A percentile compares a stretch with the other conserved stretches of the same genome.
These are phyloP conservation scores for Hybos culiciformis DNA, from an alignment of 2,888 invertebrate genomes.

Conservation along the genomic window DNA sequence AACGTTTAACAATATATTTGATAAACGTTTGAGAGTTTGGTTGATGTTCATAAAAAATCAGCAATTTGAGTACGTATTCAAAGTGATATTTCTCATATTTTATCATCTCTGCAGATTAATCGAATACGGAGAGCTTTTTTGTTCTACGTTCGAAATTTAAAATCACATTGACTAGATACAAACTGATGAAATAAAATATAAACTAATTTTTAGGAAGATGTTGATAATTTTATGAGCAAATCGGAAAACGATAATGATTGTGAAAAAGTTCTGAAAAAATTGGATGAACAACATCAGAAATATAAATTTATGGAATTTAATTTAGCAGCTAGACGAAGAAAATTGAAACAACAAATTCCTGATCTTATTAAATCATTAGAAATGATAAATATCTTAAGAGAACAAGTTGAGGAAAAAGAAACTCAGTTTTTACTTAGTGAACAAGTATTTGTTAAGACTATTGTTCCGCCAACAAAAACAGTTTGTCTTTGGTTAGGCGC, in stretches of 20 bases:
- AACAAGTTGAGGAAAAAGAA: conserved; percentile 60
- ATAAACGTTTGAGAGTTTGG: too few species aligned
- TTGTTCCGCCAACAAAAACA: conserved; percentile 76
- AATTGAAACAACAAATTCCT: conserved; percentile 85
- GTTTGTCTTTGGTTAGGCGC: conserved; percentile 78
- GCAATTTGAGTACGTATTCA: too few species aligned
- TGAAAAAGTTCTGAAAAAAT: conserved; percentile 67
- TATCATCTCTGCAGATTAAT: too few species aligned
- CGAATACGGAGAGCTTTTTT: too few species aligned
- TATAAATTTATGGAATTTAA: conserved; percentile 97
- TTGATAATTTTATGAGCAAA: conserved; percentile 79
- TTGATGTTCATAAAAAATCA: too few species aligned
- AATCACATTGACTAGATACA: too few species aligned
- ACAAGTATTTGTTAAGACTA: conserved; percentile 74
- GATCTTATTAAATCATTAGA: conserved; percentile 82
- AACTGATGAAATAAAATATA: too few species aligned
- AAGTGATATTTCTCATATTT: too few species aligned
- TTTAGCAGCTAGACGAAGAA: conserved; percentile 69
- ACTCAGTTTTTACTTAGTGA: conserved; percentile 87
- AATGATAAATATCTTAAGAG: conserved; percentile 78
- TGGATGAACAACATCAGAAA: conserved; percentile 90
- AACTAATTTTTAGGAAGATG: conserved; percentile 67
- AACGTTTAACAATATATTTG: too few species aligned
- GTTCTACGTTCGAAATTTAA: too few species aligned
- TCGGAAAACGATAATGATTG: conserved; percentile 70